Evolutionary conservation across 2,888 invertebrate species (phyloP).

Genomic region (Eubasilissa splendida): DNA sequence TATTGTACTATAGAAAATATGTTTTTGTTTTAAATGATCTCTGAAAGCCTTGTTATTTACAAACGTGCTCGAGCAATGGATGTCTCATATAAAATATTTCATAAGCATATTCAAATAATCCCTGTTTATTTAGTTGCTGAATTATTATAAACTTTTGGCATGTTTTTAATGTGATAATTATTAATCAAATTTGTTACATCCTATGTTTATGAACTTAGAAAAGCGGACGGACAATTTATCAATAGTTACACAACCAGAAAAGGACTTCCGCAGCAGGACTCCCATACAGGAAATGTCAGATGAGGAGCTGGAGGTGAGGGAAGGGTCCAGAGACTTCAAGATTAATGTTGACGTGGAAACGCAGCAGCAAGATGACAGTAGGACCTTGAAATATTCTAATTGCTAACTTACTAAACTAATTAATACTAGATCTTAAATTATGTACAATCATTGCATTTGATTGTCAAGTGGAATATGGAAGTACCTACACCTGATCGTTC

Average conservation of each 20-base stretch:
- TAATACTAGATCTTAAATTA: slow-evolving; percentile 3
- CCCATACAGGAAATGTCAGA: slow-evolving; percentile 75
- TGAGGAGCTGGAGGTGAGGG: slow-evolving; percentile 65
- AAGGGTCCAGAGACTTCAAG: slow-evolving; percentile 64
- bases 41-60: too few relatives aligned
- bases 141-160: too few relatives aligned
- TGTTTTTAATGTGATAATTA: not conserved
- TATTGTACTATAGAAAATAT: too few relatives aligned
- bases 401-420: not conserved
- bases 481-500: too few relatives aligned
- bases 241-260: slow-evolving; percentile 38
- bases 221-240: not conserved
- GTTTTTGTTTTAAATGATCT: too few relatives aligned
- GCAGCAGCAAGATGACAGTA: slow-evolving; percentile 62
- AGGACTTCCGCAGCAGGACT: slow-evolving; percentile 70
- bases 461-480: not conserved
- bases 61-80: not conserved
- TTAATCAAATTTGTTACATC: not conserved
- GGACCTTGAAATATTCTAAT: not conserved
- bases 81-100: not conserved
- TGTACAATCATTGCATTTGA: not conserved
- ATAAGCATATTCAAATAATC: too few relatives aligned
- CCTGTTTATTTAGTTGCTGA: too few relatives aligned
- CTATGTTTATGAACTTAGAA: not conserved
- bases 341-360: slow-evolving; percentile 68